These are phyloP conservation scores for Rousettus leschenaultii DNA, from an alignment of 2,113 vertebrate species.

Conservation along the genomic window DNA sequence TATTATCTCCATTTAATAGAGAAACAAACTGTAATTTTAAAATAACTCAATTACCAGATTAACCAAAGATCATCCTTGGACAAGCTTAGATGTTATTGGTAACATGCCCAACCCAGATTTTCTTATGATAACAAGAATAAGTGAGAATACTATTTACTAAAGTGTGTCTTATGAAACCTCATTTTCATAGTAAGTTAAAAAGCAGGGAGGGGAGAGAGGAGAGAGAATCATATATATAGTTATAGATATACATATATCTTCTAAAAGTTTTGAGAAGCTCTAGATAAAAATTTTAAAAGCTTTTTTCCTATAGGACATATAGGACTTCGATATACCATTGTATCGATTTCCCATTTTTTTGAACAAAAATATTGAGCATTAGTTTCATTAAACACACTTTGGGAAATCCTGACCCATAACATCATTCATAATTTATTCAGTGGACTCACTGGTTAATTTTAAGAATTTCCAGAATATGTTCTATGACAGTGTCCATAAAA, in stretches of 20 bases:
- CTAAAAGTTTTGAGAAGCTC: not conserved
- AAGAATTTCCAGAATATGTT: constrained; percentile 52
- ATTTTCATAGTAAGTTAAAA: constrained; percentile 11
- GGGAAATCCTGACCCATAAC: constrained; percentile 13
- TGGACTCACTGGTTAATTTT: constrained; percentile 25
- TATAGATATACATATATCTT: not conserved
- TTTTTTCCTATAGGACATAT: not conserved
- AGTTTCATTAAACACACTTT: not conserved
- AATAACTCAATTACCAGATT: constrained; percentile 44
- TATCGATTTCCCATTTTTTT: not conserved
- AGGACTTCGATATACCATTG: not conserved
- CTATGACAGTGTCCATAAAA: constrained; percentile 47
- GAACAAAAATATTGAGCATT: not conserved
- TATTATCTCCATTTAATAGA: constrained; percentile 13
- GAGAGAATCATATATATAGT: not conserved
- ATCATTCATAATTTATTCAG: constrained; percentile 26
- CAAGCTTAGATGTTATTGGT: constrained; percentile 7
- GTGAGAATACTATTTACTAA: constrained; percentile 8
- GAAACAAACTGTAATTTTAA: constrained; percentile 53
- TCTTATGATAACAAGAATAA: constrained; percentile 11
- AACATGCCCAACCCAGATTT: not conserved
- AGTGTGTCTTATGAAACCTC: not conserved
- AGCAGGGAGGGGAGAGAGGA: not conserved
- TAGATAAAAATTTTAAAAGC: not conserved
- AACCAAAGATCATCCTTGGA: constrained; percentile 16